Base-by-base conservation (phyloP, 2,888 invertebrate species). In the Ephialtes manifestator region DNA sequence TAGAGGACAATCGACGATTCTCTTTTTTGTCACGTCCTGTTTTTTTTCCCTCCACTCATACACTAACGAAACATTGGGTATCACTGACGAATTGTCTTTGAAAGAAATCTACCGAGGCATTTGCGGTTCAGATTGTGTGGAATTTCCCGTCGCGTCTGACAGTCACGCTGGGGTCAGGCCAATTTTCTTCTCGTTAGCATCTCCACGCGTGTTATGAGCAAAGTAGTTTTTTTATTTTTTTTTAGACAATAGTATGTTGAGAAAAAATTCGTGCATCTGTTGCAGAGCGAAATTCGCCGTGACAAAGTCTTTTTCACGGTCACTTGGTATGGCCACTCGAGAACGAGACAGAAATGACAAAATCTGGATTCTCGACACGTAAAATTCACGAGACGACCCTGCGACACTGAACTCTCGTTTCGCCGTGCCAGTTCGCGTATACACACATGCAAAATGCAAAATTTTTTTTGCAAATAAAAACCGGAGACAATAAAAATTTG, bases 1-100 rank as follows among this genome's bases (percentile, higher is more conserved):
- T 79, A 39, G 63, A 51, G 18, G 53, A 79, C 79, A 71, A 79
- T 63, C 60, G 68, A 51, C 24, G 58, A 55, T 55, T 60, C 71
- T 70, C 74, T 18, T 43, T n/a, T 86, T 88, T 90, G 89, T 89
- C 88, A 88, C 90, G 89, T 87, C 87, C 87, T 88, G 83, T 83
- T 85, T 67, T 82, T 83, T 72, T 84, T 79, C 53, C 67, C 51
- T 79, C 63, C 71, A 20, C 24, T 71, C 58, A 35, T 31, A 58
- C 39, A 71, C 35, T 68, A 55, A 24, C 15, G 63, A 35, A n/a
- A 18, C 31, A 18, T 7, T 15, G n/a, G 4, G 18, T 51, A 15
- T 28, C 15, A 7, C 7, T 11, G 13, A 18, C 13, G 31, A 68
- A 20, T 77, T 46, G 58, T 46, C 28, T 43, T 43, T 60, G 63